Percentiles rank a stretch among this genome's conserved stretches.
These are phyloP conservation scores for Distichodus sexfasciatus DNA, from an alignment of 2,797 vertebrate species.

Conservation along the genomic window DNA sequence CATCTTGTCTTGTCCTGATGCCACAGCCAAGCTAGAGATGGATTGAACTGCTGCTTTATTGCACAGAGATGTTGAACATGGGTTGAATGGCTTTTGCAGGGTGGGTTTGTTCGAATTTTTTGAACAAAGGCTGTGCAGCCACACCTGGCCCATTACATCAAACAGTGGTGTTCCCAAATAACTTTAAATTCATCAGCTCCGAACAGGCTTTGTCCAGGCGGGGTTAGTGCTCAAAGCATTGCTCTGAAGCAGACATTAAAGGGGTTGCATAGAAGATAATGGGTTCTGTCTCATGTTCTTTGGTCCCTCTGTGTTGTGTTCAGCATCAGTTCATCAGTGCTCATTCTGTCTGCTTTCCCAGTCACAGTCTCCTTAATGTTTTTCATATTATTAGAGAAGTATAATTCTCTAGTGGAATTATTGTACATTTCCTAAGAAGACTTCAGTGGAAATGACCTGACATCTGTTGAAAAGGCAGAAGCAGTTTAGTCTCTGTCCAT, in stretches of 20 bases:
- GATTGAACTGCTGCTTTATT: background rate
- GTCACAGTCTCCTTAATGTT: too few species aligned
- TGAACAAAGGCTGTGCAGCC: slow-evolving; percentile 42
- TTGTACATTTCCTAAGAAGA: too few species aligned
- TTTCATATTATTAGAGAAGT: too few species aligned
- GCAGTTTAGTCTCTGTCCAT: too few species aligned
- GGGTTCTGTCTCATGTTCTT: slow-evolving; percentile 34
- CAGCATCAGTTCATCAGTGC: slow-evolving; percentile 26
- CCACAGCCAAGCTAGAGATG: background rate
- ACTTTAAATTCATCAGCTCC: slow-evolving; percentile 48
- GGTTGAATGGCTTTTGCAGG: slow-evolving; percentile 18
- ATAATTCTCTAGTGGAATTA: too few species aligned
- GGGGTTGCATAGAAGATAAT: slow-evolving; percentile 46
- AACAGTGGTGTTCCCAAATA: slow-evolving; percentile 46
- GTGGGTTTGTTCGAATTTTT: slow-evolving; percentile 38
- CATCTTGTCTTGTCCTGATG: background rate
- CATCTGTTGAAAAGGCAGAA: too few species aligned
- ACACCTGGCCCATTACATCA: slow-evolving; percentile 55
- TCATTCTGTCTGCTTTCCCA: background rate
- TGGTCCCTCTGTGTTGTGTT: slow-evolving; percentile 30
- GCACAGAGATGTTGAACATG: background rate
- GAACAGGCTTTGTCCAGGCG: slow-evolving; percentile 40
- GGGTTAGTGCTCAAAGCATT: slow-evolving; percentile 48
- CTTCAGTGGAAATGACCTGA: too few species aligned
- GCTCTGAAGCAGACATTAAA: slow-evolving; percentile 51